Evolutionary conservation across 2,888 invertebrate species (phyloP).

Genomic region (Nemurella pictetii): DNA sequence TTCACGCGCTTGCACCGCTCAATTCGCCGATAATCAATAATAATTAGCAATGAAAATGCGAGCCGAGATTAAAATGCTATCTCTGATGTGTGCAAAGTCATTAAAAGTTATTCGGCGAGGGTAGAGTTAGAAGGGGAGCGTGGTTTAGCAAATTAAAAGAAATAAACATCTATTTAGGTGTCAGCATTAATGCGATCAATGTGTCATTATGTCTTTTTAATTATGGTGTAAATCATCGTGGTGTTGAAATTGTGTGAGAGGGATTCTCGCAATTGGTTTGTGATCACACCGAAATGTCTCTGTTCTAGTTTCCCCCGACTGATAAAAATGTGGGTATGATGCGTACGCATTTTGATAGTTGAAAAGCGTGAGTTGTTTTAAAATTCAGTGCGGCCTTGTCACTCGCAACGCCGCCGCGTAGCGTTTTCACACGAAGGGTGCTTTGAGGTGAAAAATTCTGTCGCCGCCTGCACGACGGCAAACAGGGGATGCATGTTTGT

Average conservation of each 20-base stretch:
- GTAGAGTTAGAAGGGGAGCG: background rate
- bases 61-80: background rate
- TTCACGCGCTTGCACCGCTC: background rate
- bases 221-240: background rate
- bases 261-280: background rate
- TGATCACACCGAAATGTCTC: background rate
- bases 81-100: background rate
- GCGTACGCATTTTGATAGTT: background rate
- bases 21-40: background rate
- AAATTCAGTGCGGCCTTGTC: background rate
- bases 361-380: background rate
- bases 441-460: background rate
- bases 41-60: conserved; percentile 13
- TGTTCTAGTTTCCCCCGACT: background rate
- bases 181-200: background rate
- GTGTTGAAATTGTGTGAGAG: background rate
- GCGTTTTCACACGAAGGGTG: background rate
- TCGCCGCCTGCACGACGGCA: background rate
- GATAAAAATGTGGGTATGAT: background rate
- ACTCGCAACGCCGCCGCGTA: background rate
- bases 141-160: background rate
- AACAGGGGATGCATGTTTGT: background rate
- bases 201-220: background rate
- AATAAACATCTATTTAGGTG: background rate
- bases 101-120: background rate